These are phyloP conservation scores for Sinosuthora webbiana DNA, from an alignment of 2,113 vertebrate species.

Conservation along the genomic window DNA sequence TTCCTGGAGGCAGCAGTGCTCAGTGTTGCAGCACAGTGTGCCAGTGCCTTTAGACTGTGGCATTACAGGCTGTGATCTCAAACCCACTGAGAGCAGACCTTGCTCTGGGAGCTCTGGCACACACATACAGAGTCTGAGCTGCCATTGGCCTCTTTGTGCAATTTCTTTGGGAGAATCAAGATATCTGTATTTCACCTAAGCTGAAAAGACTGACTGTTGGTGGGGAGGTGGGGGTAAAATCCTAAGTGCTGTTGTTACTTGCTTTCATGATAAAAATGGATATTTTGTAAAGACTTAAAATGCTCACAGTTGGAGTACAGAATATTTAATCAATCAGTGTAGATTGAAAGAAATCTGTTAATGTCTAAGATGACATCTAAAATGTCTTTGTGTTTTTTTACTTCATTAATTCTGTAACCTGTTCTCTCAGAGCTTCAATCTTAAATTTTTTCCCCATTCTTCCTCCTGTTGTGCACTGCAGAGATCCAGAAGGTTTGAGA, in stretches of 20 bases:
- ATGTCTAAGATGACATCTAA: neutral
- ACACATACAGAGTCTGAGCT: neutral
- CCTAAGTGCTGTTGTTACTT: neutral
- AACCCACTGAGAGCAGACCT: neutral
- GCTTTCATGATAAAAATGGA: neutral
- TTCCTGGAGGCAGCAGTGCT: neutral
- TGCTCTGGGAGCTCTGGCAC: neutral
- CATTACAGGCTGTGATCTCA: accelerated
- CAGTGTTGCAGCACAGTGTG: no score
- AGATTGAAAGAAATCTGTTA: neutral
- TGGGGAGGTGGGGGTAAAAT: neutral
- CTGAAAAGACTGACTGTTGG: neutral
- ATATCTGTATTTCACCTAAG: neutral
- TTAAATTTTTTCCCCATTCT: neutral
- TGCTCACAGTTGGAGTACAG: neutral
- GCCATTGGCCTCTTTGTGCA: neutral
- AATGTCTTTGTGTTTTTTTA: no score
- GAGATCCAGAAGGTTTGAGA: slow-evolving; percentile 95
- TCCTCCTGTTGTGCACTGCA: slow-evolving; percentile 60
- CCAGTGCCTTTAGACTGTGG: neutral
- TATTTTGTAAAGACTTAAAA: neutral
- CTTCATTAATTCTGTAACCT: neutral
- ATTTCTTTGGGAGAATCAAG: neutral
- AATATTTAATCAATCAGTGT: neutral
- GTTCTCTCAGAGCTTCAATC: neutral